Evolutionary conservation across 2,113 vertebrate genomes (phyloP), one percentile per base, ranked within the genome.

Genomic region (Excalfactoria chinensis): DNA sequence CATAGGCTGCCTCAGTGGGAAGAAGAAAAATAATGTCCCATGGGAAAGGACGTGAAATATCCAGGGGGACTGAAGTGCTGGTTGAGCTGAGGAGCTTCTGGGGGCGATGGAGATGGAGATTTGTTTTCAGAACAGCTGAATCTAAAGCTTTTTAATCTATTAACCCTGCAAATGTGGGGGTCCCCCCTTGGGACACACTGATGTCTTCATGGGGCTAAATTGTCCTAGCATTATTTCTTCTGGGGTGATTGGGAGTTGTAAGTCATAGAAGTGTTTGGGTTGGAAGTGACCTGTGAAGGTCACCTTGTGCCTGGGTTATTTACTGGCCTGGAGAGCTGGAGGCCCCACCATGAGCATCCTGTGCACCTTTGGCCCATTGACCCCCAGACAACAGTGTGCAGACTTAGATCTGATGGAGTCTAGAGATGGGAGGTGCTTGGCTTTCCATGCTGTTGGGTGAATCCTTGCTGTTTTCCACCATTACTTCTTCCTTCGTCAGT

Each of bases 351-450:
- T 0, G 2, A 1, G 20, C 13, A 2, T 9, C 46, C 74, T 2
- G 0, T 4, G 9, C 0, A 2, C 43, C 34, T 28, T 8, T 32
- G 46, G 44, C 3, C 51, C 6, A 19, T 2, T 43, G 2, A 37
- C 63, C 58, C 32, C 56, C 7, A 21, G 58, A 16, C 30, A 1
- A 0, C 62, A 88, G 21, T 3, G 0, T 88, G 53, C 19, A 60
- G 35, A 73, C 28, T 41, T 30, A 21, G 0, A 1, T 25, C 48
- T 78, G 48, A 40, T 58, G 34, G 17, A 37, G 11, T 46, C 19
- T 76, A 9, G 35, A 46, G 40, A 49, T 34, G 64, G 74, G 70
- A 81, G 83, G 58, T 62, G 53, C 35, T 73, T 26, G 1, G 2
- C 41, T 73, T 84, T 66, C 41, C n/a, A 20, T 2, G 32, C 67